Base-by-base conservation (phyloP, 2,888 invertebrate species). In the Melieria crassipennis region DNA sequence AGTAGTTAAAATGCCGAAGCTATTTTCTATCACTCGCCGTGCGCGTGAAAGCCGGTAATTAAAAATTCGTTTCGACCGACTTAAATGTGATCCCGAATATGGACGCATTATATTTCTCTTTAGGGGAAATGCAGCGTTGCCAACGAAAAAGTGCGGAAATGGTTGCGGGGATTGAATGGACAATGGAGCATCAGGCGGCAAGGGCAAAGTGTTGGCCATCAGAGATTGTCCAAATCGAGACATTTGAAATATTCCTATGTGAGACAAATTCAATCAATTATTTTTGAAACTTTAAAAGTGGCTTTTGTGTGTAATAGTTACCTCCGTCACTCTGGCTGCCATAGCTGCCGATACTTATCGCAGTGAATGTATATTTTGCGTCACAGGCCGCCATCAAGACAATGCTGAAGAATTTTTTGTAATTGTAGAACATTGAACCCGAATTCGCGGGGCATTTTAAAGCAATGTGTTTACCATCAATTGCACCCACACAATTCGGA, bases 331-430 rank as follows among this genome's bases (percentile, higher is more conserved):
- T 65, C 43, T 66, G 69, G 16, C 47, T 62, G 10, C 58, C 46
- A 43, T 57, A 63, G 7, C 30, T 30, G n/a, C 64, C 73, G 13
- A 73, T 48, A 56, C 66, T 60, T 10, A 70, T 57, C 10, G 58
- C 55, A 63, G 65, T 70, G 48, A 73, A 73, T 5, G 10, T 46
- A 16, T 73, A 65, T 43, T 73, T 62, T 1, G 65, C 61, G 45
- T 73, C 69, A 65, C 72, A 69, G 30, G 69, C 69, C 10, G 72
- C 68, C 42, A 72, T 42, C 55, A 72, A 10, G 7, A 65, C 69
- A 43, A 69, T 55, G 52, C 64, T 67, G 16, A 65, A 61, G 16
- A 7, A 6, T 11, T 58, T 16, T 48, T 68, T 58, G 30, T 30
- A 30, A 30, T 30, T 30, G 11, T 43, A 42, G 46, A 56, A 48